A percentile compares a stretch with the other conserved stretches of the same genome.
Evolutionary conservation across 2,888 invertebrate species (phyloP).

Genomic region (Flexamia atlantica): DNA sequence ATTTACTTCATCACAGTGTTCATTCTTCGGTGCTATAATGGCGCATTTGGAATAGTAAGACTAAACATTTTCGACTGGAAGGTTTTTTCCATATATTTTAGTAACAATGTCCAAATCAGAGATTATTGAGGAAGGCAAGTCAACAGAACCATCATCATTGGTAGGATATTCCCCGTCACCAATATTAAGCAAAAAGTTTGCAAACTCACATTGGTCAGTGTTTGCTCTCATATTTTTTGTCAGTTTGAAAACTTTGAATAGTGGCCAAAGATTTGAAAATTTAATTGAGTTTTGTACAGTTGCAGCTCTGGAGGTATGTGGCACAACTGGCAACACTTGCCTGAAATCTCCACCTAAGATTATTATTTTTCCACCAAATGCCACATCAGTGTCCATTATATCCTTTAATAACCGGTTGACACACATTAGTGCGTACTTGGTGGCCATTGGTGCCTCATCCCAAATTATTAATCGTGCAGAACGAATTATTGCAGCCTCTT

Average conservation of each 20-base stretch:
- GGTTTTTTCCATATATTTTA: conserved; percentile 36
- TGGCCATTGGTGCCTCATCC: background rate
- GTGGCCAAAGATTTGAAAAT: no score
- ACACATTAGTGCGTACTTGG: background rate
- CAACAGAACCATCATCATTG: no score
- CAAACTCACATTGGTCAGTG: conserved; percentile 41
- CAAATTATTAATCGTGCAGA: no score
- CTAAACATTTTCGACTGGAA: background rate
- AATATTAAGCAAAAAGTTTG: conserved; percentile 34
- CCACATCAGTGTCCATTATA: background rate
- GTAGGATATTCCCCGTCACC: no score
- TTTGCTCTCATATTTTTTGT: no score
- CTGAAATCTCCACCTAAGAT: conserved; percentile 60
- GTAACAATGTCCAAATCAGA: no score
- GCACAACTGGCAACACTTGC: conserved; percentile 56
- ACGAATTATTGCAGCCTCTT: conserved; percentile 9
- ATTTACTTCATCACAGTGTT: conserved; percentile 40
- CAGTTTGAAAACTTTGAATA: no score
- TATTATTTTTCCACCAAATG: conserved; percentile 62
- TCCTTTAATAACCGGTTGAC: conserved; percentile 33
- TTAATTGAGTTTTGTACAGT: no score
- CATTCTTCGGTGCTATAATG: conserved; percentile 41
- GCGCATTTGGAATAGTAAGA: conserved; percentile 25
- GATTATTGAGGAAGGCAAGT: no score
- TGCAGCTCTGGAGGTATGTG: no score